Percentiles rank a stretch among this genome's conserved stretches.
phyloP scores from a whole-genome alignment of 2,113 vertebrate genomes.

The Oreocharis arfaki region DNA sequence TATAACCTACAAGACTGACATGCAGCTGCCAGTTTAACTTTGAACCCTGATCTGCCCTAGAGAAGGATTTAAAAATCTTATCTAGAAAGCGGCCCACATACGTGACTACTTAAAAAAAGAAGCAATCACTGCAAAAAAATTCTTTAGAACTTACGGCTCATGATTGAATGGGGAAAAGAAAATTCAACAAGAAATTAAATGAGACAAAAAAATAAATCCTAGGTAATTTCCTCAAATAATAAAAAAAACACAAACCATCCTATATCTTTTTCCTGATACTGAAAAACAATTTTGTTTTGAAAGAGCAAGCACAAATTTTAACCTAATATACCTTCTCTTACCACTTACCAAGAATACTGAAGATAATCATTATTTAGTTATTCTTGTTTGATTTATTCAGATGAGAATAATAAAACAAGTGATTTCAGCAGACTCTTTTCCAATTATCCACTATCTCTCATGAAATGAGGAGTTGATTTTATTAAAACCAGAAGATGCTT shows the following conservation, averaged over 20 bases:
- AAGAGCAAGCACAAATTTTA: not conserved
- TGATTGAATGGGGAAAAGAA: not conserved
- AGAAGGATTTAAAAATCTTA: not conserved
- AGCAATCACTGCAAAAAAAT: not conserved
- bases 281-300: not conserved
- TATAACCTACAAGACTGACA: rapidly evolving
- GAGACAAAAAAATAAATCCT: not conserved
- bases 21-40: not conserved
- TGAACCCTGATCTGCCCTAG: not conserved
- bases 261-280: not conserved
- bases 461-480: not conserved
- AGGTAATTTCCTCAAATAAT: not conserved
- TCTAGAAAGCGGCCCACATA: not conserved
- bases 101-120: not conserved
- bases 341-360: not conserved
- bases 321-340: not conserved
- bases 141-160: not conserved
- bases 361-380: not conserved
- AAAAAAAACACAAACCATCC: not conserved
- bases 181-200: not conserved
- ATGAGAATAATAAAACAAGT: not conserved
- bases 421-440: not conserved
- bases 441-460: not conserved
- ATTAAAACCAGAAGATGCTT: not conserved
- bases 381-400: not conserved